A percentile compares a stretch with the other conserved stretches of the same genome.
phyloP scores from a whole-genome alignment of 2,888 invertebrate genomes.

The Thera obeliscata region DNA sequence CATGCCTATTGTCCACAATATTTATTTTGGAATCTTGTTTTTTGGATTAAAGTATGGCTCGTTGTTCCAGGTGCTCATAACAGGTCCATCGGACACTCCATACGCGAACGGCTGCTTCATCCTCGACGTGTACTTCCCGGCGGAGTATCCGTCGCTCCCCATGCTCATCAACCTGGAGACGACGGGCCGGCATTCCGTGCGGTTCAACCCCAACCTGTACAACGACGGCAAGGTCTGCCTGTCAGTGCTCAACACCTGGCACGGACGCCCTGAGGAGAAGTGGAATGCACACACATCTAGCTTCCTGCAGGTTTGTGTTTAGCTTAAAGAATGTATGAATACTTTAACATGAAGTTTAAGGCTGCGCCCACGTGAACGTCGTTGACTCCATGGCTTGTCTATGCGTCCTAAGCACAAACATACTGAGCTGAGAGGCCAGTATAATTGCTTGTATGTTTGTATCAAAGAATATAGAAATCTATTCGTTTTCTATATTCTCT shows the following conservation, averaged over 20 bases:
- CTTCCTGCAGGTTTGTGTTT: conserved; percentile 88
- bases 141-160: conserved; percentile 92
- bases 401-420: no score
- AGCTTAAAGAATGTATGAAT: no score
- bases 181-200: conserved; percentile 93
- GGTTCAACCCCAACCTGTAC: conserved; percentile 97
- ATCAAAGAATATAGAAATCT: no score
- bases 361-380: no score
- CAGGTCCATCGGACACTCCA: conserved; percentile 95
- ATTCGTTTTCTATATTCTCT: no score
- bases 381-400: no score
- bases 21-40: no score
- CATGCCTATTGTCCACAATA: no score
- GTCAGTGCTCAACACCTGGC: conserved; percentile 98
- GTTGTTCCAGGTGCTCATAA: conserved; percentile 90
- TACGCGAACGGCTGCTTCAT: conserved; percentile 97
- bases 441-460: no score
- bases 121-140: conserved; percentile 95
- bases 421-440: no score
- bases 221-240: conserved; percentile 97
- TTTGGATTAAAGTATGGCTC: neutral
- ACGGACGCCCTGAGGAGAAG: conserved; percentile 97
- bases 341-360: no score
- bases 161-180: conserved; percentile 96
- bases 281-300: conserved; percentile 98